phyloP scores from a whole-genome alignment of 2,113 vertebrate species.

The Brachirus orientalis region DNA sequence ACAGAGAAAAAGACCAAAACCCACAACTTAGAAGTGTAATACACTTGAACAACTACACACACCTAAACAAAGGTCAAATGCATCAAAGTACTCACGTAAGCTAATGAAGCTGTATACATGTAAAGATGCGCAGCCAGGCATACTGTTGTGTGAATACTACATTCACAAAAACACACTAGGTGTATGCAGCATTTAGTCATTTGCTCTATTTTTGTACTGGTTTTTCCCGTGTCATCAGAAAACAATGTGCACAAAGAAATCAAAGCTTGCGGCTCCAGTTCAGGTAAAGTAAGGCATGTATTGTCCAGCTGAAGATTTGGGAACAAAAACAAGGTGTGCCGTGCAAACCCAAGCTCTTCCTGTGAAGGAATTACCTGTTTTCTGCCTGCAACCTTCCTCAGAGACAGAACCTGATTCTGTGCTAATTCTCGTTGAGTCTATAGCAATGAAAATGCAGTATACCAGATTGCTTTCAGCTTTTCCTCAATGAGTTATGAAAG shows the following conservation, averaged over 20 bases:
- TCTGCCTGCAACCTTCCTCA: constrained; percentile 29
- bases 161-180: not conserved
- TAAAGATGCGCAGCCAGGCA: not conserved
- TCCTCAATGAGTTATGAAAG: constrained; percentile 16
- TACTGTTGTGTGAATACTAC: not conserved
- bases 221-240: constrained; percentile 44
- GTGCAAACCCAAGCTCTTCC: constrained; percentile 33
- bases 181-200: constrained; percentile 43
- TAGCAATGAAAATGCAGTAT: constrained; percentile 10
- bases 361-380: constrained; percentile 50
- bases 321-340: constrained; percentile 43
- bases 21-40: too few relatives aligned
- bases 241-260: constrained; percentile 2
- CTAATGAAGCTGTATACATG: too few relatives aligned
- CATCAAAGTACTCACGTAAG: too few relatives aligned
- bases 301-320: constrained; percentile 56
- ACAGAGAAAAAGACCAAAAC: constrained; percentile 14
- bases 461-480: constrained; percentile 43
- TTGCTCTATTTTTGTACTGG: constrained; percentile 48
- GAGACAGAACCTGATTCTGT: constrained; percentile 20
- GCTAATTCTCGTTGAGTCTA: constrained; percentile 38
- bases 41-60: too few relatives aligned
- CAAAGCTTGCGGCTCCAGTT: constrained; percentile 32
- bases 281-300: constrained; percentile 16
- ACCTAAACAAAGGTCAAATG: too few relatives aligned